These are phyloP conservation scores for Lanius collurio DNA, from an alignment of 2,113 vertebrate species.

Conservation along the genomic window DNA sequence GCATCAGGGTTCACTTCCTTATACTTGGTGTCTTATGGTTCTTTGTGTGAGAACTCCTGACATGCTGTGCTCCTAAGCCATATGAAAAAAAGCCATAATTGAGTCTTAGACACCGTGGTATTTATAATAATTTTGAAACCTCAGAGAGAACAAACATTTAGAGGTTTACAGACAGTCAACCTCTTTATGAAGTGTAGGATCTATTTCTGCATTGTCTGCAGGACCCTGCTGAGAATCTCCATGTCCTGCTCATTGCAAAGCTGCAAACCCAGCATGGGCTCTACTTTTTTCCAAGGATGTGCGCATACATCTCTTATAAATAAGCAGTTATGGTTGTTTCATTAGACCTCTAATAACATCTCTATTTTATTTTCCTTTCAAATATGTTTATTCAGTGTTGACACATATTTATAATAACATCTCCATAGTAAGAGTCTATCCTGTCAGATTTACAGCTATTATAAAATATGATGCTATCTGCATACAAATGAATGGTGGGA, in stretches of 20 bases:
- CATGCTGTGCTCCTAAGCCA: neutral
- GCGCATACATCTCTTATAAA: neutral
- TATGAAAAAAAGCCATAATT: neutral
- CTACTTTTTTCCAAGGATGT: neutral
- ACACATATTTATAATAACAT: slow-evolving; percentile 27
- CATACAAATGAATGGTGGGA: slow-evolving; percentile 20
- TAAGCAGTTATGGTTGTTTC: slow-evolving; percentile 21
- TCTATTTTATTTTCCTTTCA: slow-evolving; percentile 45
- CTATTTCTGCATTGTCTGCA: neutral
- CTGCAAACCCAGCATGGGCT: slow-evolving; percentile 42
- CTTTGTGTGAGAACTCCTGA: neutral
- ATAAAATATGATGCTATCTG: slow-evolving; percentile 39
- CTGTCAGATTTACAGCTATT: slow-evolving; percentile 48
- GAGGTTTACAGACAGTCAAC: slow-evolving; percentile 15
- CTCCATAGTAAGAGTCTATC: slow-evolving; percentile 19
- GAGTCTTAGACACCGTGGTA: neutral
- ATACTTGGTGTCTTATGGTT: neutral
- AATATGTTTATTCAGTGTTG: slow-evolving; percentile 36
- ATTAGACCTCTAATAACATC: slow-evolving; percentile 46
- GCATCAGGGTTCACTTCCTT: neutral
- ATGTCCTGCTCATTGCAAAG: neutral
- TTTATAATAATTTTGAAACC: slow-evolving; percentile 10
- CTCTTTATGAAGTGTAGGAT: slow-evolving; percentile 36
- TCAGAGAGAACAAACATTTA: neutral
- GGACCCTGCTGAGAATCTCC: slow-evolving; percentile 45